Percentiles rank a stretch among this genome's conserved stretches.
Evolutionary conservation across 2,888 invertebrate species (phyloP).

Genomic region (Ganaspis brasiliensis): DNA sequence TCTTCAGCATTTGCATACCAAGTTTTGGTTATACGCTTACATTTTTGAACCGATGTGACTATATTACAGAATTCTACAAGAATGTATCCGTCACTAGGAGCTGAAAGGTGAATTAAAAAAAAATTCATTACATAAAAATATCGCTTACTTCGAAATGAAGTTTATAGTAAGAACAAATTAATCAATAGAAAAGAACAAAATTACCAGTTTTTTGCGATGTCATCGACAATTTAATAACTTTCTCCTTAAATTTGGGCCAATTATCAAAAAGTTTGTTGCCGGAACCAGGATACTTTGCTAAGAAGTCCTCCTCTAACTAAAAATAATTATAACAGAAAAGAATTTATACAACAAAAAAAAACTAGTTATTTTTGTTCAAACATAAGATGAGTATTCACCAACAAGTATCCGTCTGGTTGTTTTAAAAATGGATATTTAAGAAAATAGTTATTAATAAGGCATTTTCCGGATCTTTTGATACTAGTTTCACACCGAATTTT

Average conservation of each 20-base stretch:
- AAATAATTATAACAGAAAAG: neutral
- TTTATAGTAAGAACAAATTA: too few relatives aligned
- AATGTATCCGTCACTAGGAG: neutral
- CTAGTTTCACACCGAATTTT: neutral
- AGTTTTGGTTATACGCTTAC: neutral
- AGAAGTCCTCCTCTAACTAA: constrained; percentile 13
- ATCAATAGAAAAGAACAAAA: too few relatives aligned
- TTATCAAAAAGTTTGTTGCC: neutral
- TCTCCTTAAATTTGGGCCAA: neutral
- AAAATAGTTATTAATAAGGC: constrained; percentile 4
- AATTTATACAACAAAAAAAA: too few relatives aligned
- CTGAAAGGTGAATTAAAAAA: too few relatives aligned
- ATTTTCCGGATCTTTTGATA: constrained; percentile 15
- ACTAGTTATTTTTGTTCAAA: too few relatives aligned
- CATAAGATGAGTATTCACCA: constrained; percentile 22
- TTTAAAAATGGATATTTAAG: neutral
- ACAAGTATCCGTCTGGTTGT: constrained; percentile 11
- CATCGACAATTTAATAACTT: neutral
- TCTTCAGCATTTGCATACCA: constrained; percentile 2
- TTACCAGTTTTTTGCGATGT: too few relatives aligned
- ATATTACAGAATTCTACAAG: constrained; percentile 17
- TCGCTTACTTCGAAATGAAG: too few relatives aligned
- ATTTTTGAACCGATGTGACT: neutral
- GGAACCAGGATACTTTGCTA: neutral
- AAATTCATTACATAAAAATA: too few relatives aligned